These are phyloP conservation scores for Salvelinus fontinalis DNA, from an alignment of 2,113 vertebrate genomes.

Conservation along the genomic window DNA sequence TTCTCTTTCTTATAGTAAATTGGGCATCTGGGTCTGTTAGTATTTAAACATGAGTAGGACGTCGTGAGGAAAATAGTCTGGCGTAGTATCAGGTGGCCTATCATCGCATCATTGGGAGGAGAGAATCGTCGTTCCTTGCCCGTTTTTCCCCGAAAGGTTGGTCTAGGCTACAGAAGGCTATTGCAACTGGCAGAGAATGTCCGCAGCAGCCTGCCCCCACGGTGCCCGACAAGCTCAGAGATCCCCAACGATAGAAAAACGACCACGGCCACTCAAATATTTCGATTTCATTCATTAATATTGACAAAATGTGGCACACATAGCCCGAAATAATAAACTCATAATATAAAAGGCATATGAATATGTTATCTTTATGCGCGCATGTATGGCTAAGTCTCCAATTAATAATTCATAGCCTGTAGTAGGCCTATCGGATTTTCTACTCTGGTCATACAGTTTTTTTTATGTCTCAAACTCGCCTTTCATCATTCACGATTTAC, in stretches of 20 bases:
- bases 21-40: neutral
- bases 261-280: too few species aligned
- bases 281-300: too few species aligned
- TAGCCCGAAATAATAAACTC: too few species aligned
- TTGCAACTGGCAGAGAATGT: neutral
- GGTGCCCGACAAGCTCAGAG: neutral
- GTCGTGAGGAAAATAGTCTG: neutral
- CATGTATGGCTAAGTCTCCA: slow-evolving; percentile 32
- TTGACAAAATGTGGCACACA: too few species aligned
- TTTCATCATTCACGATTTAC: slow-evolving; percentile 41
- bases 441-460: neutral
- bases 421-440: slow-evolving; percentile 49
- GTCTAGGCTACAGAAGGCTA: neutral
- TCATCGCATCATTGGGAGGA: neutral
- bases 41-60: neutral
- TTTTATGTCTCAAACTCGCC: neutral
- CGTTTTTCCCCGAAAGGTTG: too few species aligned
- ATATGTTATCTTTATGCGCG: neutral
- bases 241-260: too few species aligned
- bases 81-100: neutral
- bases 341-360: neutral
- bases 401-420: slow-evolving; percentile 17
- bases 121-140: neutral
- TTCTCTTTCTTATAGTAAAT: neutral
- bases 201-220: neutral